phyloP scores from a whole-genome alignment of 2,113 vertebrate species.

The Corythornis vintsioides region DNA sequence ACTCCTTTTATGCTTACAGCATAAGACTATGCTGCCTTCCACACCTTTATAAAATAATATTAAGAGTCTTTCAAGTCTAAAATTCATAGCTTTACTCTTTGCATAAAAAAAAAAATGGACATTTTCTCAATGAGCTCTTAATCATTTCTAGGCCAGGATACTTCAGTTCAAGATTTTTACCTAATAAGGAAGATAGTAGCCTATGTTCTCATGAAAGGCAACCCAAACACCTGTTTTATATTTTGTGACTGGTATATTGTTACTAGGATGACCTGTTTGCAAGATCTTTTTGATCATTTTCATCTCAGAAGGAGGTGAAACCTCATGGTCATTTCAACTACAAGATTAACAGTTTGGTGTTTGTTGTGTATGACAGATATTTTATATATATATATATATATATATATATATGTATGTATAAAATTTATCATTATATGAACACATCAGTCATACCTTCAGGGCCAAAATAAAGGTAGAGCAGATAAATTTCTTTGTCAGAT shows the following conservation, averaged over 20 bases:
- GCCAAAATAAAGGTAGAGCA: neutral
- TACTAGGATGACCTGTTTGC: neutral
- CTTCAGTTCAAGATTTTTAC: neutral
- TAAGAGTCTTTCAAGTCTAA: neutral
- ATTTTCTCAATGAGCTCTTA: neutral
- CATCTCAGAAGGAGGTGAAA: neutral
- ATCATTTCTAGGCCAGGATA: neutral
- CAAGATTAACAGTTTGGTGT: neutral
- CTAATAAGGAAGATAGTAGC: rapidly evolving
- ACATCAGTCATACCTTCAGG: neutral
- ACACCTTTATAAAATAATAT: neutral
- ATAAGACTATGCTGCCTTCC: neutral
- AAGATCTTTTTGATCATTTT: neutral
- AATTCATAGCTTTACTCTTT: neutral
- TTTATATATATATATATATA: neutral
- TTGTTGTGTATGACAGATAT: neutral
- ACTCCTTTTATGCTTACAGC: neutral
- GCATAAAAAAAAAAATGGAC: neutral
- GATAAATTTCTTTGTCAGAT: neutral
- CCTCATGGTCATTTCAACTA: neutral
- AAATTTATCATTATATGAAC: neutral
- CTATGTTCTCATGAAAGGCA: neutral
- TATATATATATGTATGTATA: too few species aligned
- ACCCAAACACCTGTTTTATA: neutral
- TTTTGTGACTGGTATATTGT: neutral